These are phyloP conservation scores for Epinephelus awoara DNA, from an alignment of 2,797 vertebrate genomes.

Conservation along the genomic window DNA sequence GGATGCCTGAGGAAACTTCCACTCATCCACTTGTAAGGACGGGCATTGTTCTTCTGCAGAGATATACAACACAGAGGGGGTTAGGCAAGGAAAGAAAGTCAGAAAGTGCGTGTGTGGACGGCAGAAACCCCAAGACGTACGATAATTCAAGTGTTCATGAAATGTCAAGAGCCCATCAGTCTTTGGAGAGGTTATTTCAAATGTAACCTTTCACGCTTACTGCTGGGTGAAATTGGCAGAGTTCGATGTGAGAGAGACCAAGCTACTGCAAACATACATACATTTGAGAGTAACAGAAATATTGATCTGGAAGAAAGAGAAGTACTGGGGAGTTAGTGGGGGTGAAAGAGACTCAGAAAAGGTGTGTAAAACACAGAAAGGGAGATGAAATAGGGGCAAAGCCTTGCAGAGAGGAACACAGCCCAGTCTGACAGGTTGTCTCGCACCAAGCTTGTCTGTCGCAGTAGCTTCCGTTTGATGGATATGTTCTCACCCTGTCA, in stretches of 20 bases:
- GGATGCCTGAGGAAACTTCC: conserved; percentile 84
- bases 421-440: conserved; percentile 74
- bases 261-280: conserved; percentile 39
- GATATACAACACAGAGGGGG: conserved; percentile 24
- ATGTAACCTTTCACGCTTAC: conserved; percentile 24
- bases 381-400: conserved; percentile 76
- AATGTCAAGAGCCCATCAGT: conserved; percentile 22
- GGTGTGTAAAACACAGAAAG: conserved; percentile 46
- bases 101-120: not conserved
- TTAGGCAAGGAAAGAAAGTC: not conserved
- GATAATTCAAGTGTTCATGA: conserved; percentile 18
- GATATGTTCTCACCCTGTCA: conserved; percentile 83
- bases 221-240: conserved; percentile 24
- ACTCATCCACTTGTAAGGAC: conserved; percentile 84
- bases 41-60: conserved; percentile 82
- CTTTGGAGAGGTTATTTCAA: conserved; percentile 32
- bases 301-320: conserved; percentile 61
- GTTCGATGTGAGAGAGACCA: conserved; percentile 29
- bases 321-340: not conserved
- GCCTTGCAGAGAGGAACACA: conserved; percentile 65
- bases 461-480: conserved; percentile 72
- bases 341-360: conserved; percentile 39
- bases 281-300: conserved; percentile 52
- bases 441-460: conserved; percentile 75
- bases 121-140: conserved; percentile 13